These are phyloP conservation scores for Pagrus major DNA, from an alignment of 2,113 vertebrate genomes.

Conservation along the genomic window DNA sequence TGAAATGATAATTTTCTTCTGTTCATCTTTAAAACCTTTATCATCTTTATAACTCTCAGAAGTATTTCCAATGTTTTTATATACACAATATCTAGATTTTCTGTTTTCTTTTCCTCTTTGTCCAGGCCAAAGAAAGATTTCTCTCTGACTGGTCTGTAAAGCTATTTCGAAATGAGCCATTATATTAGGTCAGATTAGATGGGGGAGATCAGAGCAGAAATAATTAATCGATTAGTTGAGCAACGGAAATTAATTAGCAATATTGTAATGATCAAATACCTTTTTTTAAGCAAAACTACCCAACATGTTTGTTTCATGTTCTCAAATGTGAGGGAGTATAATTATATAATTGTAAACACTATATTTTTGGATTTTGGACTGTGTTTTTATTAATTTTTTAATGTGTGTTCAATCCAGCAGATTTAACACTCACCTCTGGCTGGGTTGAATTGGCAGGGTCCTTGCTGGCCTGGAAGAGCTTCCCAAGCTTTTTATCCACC, in stretches of 20 bases:
- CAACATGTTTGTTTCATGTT: not conserved
- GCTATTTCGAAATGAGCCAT: too few species aligned
- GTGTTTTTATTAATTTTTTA: too few species aligned
- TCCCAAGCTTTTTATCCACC: slow-evolving; percentile 93
- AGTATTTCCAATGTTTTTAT: too few species aligned
- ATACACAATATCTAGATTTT: too few species aligned
- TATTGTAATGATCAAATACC: not conserved
- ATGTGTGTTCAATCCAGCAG: not conserved
- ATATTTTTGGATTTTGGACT: too few species aligned
- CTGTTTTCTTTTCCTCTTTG: not conserved
- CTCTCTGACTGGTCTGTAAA: not conserved
- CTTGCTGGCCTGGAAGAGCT: slow-evolving; percentile 92
- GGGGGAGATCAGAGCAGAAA: not conserved
- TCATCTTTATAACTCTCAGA: too few species aligned
- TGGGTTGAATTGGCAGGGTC: slow-evolving; percentile 85
- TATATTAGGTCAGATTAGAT: not conserved
- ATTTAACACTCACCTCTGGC: slow-evolving; percentile 77
- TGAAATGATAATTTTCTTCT: too few species aligned
- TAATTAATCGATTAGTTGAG: not conserved
- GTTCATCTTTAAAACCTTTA: too few species aligned
- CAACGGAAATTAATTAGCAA: not conserved
- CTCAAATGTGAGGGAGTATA: too few species aligned
- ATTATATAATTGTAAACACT: too few species aligned
- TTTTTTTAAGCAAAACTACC: not conserved
- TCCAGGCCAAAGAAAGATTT: not conserved